Conservation (phyloP, 2,113 vertebrate genomes). For the Anoura caudifer region DNA sequence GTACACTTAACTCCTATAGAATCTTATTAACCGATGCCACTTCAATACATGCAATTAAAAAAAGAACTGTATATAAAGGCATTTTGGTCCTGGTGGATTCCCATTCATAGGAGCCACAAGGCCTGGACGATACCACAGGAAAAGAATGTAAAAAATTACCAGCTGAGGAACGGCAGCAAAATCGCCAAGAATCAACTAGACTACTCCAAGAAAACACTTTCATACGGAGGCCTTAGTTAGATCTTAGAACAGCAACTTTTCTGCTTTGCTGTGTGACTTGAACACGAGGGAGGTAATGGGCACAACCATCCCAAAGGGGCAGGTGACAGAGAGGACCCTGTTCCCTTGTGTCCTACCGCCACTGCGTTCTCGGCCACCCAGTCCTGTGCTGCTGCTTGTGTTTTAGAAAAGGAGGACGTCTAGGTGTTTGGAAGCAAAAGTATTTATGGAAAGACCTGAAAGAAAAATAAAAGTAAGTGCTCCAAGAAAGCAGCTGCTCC, state of each 20-base stretch:
- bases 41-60: neutral
- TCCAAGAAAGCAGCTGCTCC: neutral
- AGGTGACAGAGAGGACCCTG: neutral
- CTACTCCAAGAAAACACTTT: neutral
- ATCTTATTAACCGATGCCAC: neutral
- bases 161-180: neutral
- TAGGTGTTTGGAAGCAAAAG: neutral
- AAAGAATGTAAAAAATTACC: neutral
- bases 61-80: neutral
- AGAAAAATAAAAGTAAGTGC: neutral
- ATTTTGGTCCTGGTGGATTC: neutral
- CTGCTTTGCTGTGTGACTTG: neutral
- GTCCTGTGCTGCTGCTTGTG: neutral
- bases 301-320: neutral
- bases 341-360: neutral
- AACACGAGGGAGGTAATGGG: neutral
- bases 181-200: neutral
- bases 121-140: neutral
- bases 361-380: neutral
- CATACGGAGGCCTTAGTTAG: neutral
- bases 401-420: neutral
- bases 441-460: neutral
- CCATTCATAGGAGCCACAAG: neutral
- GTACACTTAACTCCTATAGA: neutral
- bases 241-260: neutral